Evolutionary conservation across 2,113 vertebrate species (phyloP), one percentile per base, ranked within the genome.

Genomic region (Odobenus rosmarus): DNA sequence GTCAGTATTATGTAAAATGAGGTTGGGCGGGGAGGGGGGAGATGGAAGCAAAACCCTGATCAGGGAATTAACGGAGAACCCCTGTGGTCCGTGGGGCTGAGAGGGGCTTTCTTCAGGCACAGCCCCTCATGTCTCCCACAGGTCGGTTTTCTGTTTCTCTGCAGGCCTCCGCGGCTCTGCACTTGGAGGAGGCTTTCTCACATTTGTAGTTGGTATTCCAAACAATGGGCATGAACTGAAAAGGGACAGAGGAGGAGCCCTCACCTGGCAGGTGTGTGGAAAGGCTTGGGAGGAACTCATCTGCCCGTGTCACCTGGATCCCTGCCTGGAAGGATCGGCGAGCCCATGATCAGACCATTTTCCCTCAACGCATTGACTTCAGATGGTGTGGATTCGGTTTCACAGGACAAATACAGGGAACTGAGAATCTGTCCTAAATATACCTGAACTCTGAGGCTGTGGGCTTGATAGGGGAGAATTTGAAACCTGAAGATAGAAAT

Each of bases 301-400:
- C 21, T 8, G 39, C 36, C n/a, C 39, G 33, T 0, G 12, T 1
- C 26, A 3, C 21, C 5, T 2, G 28, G 39, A 33, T 26, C 15
- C 88, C 51, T 4, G 0, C 28, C 10, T 13, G 18, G 57, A 24
- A 15, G 36, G 36, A 4, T 19, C 24, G 2, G 4, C 0, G 0
- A 19, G 23, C 15, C 26, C n/a, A 24, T 10, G 4, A 2, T 80
- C 3, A 1, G n/a, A 33, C 33, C 53, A 2, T 62, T 69, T 93
- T 26, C 93, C 57, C 42, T 57, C 24, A 79, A 55, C 4, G 2
- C 7, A 5, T 1, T 24, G 36, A 28, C 14, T 55, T 77, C 71
- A 42, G 21, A 57, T 23, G 0, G 9, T n/a, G 42, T 62, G 51
- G 46, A 61, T 39, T 61, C 79, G 16, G 46, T 82, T 71, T 89